phyloP scores from a whole-genome alignment of 2,797 vertebrate species.

The Dryobates pubescens region DNA sequence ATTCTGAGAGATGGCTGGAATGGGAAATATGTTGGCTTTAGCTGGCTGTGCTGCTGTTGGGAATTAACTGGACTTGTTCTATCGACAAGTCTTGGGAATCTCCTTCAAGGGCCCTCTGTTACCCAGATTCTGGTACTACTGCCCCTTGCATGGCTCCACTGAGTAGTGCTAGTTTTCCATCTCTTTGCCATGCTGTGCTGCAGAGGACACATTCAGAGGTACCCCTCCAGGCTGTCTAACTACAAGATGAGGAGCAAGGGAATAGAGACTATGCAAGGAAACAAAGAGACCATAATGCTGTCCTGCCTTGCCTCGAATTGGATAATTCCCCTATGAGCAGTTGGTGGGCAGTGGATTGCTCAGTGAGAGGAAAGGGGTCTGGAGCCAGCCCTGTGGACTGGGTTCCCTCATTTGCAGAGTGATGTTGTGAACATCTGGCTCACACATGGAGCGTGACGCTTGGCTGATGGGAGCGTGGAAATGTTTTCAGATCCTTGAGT shows the following conservation, averaged over 20 bases:
- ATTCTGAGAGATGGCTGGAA: background rate
- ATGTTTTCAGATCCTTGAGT: slow-evolving; percentile 64
- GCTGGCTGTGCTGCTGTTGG: background rate
- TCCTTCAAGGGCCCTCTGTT: background rate
- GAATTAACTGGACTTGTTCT: background rate
- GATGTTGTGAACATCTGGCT: slow-evolving; percentile 64
- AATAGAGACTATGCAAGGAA: slow-evolving; percentile 45
- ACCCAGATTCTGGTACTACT: background rate
- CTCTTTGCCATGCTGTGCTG: background rate
- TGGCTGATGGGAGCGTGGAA: slow-evolving; percentile 54
- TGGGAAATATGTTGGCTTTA: background rate
- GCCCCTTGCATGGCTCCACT: background rate
- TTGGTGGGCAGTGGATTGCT: slow-evolving; percentile 57
- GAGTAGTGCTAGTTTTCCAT: background rate
- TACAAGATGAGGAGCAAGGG: background rate
- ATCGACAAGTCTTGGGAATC: background rate
- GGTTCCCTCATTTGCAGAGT: slow-evolving; percentile 35
- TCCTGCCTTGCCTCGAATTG: slow-evolving; percentile 52
- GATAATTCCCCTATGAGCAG: slow-evolving; percentile 54
- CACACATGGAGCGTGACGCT: slow-evolving; percentile 61
- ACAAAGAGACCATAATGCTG: slow-evolving; percentile 50
- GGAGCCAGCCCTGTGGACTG: slow-evolving; percentile 55
- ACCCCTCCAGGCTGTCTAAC: slow-evolving; percentile 4
- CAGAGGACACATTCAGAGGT: slow-evolving; percentile 7
- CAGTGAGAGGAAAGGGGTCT: slow-evolving; percentile 57